Base-by-base conservation (phyloP, 1,140 invertebrate genomes). In the Zaprionus davidi region DNA sequence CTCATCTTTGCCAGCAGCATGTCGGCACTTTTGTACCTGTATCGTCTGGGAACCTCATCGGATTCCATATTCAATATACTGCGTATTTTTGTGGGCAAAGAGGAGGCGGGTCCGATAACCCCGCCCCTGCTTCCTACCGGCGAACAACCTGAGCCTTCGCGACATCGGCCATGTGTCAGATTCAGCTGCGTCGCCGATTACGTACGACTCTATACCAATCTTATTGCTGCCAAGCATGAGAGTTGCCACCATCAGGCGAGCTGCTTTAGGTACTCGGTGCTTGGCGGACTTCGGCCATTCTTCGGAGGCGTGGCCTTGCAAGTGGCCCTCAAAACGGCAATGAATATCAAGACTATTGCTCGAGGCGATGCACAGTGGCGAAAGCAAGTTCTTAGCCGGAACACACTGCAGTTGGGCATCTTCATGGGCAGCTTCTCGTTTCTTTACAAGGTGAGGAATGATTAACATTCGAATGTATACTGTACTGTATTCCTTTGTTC, bases 51-150 rank as follows among this genome's bases (percentile, higher is more conserved):
- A 17, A 72, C 90, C 24, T 90, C 70, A 7, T 75, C 83, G 12
- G 95, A 96, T 91, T 94, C 95, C 28, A 94, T 96, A 80, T 96
- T 95, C 92, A 94, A 94, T 70, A 93, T 96, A 64, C 90, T 96
- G 56, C 95, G 95, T 81, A 94, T 95, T 82, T 93, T 96, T 76
- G 93, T 95, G 78, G 95, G 95, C 59, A 93, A 93, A n/a, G 93
- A 94, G 76, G 95, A 96, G 90, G 94, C 94, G 49, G 93, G 93
- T 3, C 90, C 86, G 2, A 26, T 90, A 5, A 15, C 57, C 2
- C 65, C 69, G 2, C 20, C 71, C 0, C 55, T 26, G 4, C 38
- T 63, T 0, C 7, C 36, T 3, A 12, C 75, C 13, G 73, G 64
- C n/a, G 64, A 77, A n/a, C 74, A 87, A 11, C 70, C 81, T 5